phyloP scores from a whole-genome alignment of 30 jellyfish, hydroid and myxozoan genomes.

The Rhopilema esculentum region DNA sequence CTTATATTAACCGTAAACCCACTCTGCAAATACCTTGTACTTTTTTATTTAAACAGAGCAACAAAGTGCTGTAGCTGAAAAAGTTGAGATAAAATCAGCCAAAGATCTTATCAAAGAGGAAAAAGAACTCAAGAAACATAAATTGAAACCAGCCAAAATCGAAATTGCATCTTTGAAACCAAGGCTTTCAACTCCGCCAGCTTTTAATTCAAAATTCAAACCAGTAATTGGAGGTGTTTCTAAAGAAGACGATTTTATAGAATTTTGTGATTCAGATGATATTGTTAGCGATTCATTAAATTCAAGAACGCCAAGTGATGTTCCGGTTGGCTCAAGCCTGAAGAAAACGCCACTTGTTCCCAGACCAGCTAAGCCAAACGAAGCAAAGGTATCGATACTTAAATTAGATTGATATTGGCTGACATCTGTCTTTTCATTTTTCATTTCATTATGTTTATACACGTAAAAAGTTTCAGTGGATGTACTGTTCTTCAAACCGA shows the following conservation, averaged over 20 bases:
- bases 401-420: too few species aligned
- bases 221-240: slow-evolving; percentile 77
- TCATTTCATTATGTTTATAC: too few species aligned
- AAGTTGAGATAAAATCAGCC: slow-evolving; percentile 51
- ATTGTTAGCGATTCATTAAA: slow-evolving; percentile 59
- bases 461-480: too few species aligned
- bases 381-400: slow-evolving; percentile 37
- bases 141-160: slow-evolving; percentile 15
- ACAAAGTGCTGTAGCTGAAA: slow-evolving; percentile 15
- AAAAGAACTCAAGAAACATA: slow-evolving; percentile 11
- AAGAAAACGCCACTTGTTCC: neutral
- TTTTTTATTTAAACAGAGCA: slow-evolving; percentile 17
- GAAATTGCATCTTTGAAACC: slow-evolving; percentile 17
- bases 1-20: neutral
- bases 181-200: neutral
- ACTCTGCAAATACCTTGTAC: neutral
- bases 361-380: slow-evolving; percentile 14
- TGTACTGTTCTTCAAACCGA: too few species aligned
- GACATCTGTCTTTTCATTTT: too few species aligned
- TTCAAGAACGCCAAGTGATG: slow-evolving; percentile 23
- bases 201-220: slow-evolving; percentile 25
- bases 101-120: slow-evolving; percentile 53
- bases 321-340: neutral
- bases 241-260: slow-evolving; percentile 65
- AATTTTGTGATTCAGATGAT: slow-evolving; percentile 76